Conservation (phyloP, 2,888 invertebrate species). For the Pinctada fucata region DNA sequence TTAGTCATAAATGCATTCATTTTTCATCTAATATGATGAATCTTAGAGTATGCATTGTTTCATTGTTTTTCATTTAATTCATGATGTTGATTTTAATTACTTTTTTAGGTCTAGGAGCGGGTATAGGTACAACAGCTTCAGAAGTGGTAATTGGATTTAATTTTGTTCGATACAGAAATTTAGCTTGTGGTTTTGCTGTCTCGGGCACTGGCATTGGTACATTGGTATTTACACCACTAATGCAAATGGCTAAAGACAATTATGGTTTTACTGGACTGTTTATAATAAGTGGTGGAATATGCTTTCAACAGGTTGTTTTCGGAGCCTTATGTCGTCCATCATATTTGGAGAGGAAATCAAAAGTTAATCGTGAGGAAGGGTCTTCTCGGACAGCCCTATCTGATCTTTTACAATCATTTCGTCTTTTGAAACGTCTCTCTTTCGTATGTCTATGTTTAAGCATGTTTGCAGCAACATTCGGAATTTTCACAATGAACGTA, state of each 20-base stretch:
- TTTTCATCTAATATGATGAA: background rate
- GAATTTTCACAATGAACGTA: background rate
- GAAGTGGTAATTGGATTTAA: background rate
- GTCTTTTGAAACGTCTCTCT: background rate
- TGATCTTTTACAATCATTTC: background rate
- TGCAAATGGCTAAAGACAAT: background rate
- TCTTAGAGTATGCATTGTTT: background rate
- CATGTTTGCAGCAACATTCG: background rate
- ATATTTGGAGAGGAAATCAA: background rate
- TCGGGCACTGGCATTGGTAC: background rate
- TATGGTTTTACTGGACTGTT: background rate
- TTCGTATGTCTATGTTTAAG: background rate
- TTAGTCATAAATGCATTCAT: background rate
- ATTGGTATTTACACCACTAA: background rate
- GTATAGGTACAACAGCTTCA: background rate
- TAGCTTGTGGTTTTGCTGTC: background rate
- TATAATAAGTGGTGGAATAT: background rate
- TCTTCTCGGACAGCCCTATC: background rate
- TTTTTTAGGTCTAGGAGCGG: background rate
- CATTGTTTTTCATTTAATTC: background rate
- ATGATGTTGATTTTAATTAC: background rate
- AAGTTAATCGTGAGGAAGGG: background rate
- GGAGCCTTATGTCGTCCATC: background rate
- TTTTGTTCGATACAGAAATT: background rate
- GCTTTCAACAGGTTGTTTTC: background rate